A percentile compares a stretch with the other conserved stretches of the same genome.
Conservation (phyloP, 2,113 vertebrate genomes). For the Baryphthengus martii region DNA sequence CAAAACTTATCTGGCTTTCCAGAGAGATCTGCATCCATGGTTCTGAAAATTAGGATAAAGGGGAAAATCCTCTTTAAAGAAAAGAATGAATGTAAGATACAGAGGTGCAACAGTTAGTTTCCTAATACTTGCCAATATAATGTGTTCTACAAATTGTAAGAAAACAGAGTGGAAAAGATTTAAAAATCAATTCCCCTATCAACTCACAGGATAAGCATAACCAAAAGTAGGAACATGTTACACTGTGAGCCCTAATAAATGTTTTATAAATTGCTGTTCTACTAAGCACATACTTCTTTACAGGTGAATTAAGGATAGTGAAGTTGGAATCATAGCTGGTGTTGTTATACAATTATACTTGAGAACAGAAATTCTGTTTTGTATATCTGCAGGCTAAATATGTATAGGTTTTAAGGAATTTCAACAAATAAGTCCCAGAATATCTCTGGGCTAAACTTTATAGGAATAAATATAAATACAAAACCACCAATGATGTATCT, state of each 20-base stretch:
- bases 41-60: background rate
- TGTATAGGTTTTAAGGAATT: background rate
- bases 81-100: background rate
- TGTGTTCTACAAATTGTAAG: background rate
- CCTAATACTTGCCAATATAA: background rate
- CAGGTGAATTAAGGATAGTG: background rate
- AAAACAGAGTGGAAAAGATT: fast-evolving
- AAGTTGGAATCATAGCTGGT: background rate
- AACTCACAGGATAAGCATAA: background rate
- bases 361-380: background rate
- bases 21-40: background rate
- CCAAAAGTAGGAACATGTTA: background rate
- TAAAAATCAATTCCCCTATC: background rate
- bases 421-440: background rate
- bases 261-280: background rate
- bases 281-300: background rate
- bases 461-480: background rate
- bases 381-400: background rate
- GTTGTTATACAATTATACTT: background rate
- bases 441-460: background rate
- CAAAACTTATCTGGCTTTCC: background rate
- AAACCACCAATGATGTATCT: background rate
- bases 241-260: background rate
- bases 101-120: background rate
- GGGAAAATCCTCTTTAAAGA: background rate